A percentile compares a stretch with the other conserved stretches of the same genome.
Evolutionary conservation across 2,888 invertebrate genomes (phyloP).

Genomic region (Agrochola macilenta): DNA sequence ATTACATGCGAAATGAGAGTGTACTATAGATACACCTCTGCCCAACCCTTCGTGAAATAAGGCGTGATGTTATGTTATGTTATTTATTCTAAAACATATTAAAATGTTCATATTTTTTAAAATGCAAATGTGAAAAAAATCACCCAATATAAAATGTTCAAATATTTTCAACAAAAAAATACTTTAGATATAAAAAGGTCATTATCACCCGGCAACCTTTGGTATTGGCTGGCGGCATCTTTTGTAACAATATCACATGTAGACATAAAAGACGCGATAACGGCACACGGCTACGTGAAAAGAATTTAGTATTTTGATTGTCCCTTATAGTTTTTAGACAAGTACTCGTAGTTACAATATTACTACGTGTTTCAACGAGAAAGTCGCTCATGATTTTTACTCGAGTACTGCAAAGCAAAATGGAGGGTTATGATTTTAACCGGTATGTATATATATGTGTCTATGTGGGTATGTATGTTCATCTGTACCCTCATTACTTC

Average conservation of each 20-base stretch:
- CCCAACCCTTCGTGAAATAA: no score
- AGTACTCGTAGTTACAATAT: no score
- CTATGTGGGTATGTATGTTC: no score
- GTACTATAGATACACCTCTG: no score
- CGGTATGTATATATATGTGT: no score
- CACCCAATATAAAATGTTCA: conserved; percentile 9
- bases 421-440: no score
- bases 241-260: conserved; percentile 47
- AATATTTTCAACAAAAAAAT: conserved; percentile 18
- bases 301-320: conserved; percentile 56
- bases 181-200: conserved; percentile 28
- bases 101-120: neutral
- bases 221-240: conserved; percentile 16
- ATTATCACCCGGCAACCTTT: conserved; percentile 15
- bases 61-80: neutral
- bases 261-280: conserved; percentile 49
- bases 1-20: no score
- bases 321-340: conserved; percentile 26
- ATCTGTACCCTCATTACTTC: no score
- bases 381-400: neutral
- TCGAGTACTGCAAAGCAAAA: no score
- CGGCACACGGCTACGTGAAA: conserved; percentile 49
- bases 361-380: conserved; percentile 7
- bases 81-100: neutral
- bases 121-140: conserved; percentile 12